Percentiles rank a stretch among this genome's conserved stretches.
phyloP scores from a whole-genome alignment of 2,888 invertebrate species.

The Ophioninae sp. region DNA sequence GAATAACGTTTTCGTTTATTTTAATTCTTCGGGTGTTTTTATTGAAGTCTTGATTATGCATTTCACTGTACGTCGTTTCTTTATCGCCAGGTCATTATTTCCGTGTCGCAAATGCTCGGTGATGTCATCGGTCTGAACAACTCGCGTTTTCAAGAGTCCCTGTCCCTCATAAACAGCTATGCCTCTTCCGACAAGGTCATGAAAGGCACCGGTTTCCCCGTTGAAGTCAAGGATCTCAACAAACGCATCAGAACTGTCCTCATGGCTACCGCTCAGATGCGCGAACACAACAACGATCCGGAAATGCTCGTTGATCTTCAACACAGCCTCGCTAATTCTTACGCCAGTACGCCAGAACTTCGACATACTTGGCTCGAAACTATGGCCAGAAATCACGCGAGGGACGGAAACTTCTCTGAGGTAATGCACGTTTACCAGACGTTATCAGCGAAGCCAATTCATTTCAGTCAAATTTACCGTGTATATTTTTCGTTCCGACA shows the following conservation, averaged over 20 bases:
- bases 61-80: slow-evolving; percentile 10
- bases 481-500: slow-evolving; percentile 74
- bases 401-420: slow-evolving; percentile 94
- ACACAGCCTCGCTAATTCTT: slow-evolving; percentile 95
- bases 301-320: slow-evolving; percentile 95
- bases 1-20: not conserved
- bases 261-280: slow-evolving; percentile 96
- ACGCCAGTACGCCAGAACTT: slow-evolving; percentile 96
- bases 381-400: slow-evolving; percentile 93
- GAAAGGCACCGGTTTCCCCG: slow-evolving; percentile 94
- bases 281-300: slow-evolving; percentile 94
- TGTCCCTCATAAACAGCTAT: slow-evolving; percentile 95
- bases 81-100: slow-evolving; percentile 90
- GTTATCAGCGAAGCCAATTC: not conserved
- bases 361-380: slow-evolving; percentile 98
- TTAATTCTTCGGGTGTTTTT: slow-evolving; percentile 13
- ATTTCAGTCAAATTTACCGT: not conserved
- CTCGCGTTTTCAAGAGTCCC: slow-evolving; percentile 96
- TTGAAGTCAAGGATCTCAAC: slow-evolving; percentile 96
- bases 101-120: slow-evolving; percentile 96
- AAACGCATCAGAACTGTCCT: slow-evolving; percentile 96
- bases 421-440: slow-evolving; percentile 79
- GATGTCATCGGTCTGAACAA: slow-evolving; percentile 95
- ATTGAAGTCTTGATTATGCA: not conserved
- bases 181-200: slow-evolving; percentile 96